phyloP scores from a whole-genome alignment of 2,113 vertebrate species.

The Papio anubis region DNA sequence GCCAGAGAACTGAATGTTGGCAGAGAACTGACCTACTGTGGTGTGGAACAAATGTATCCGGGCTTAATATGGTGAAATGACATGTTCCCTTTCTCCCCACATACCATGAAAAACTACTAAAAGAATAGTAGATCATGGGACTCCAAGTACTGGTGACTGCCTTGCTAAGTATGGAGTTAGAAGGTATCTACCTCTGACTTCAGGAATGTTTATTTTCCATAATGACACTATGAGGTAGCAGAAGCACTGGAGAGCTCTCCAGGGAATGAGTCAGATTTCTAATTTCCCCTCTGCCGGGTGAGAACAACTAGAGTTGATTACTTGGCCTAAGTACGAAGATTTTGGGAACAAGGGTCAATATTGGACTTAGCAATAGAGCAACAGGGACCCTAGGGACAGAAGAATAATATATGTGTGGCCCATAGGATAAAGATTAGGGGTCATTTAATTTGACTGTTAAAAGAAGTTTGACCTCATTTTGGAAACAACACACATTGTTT shows the following conservation, averaged over 20 bases:
- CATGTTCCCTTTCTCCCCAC: neutral
- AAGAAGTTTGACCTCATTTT: slow-evolving; percentile 7
- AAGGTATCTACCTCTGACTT: neutral
- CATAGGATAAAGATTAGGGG: neutral
- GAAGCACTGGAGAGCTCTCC: neutral
- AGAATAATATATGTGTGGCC: neutral
- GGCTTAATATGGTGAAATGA: neutral
- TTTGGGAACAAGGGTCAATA: neutral
- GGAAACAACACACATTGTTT: neutral
- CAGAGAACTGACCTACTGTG: no score
- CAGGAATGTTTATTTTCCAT: neutral
- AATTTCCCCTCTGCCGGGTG: neutral
- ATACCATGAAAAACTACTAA: neutral
- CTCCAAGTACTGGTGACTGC: neutral
- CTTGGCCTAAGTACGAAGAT: neutral
- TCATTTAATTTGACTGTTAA: neutral
- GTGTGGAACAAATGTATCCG: neutral
- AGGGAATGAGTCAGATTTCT: neutral
- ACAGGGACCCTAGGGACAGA: neutral
- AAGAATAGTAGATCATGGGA: neutral
- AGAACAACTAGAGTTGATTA: neutral
- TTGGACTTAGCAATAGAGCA: neutral
- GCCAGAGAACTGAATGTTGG: neutral
- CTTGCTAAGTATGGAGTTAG: neutral
- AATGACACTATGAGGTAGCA: neutral